Evolutionary conservation across 2,797 vertebrate genomes (phyloP).

Genomic region (Schizothorax lantsangensis): DNA sequence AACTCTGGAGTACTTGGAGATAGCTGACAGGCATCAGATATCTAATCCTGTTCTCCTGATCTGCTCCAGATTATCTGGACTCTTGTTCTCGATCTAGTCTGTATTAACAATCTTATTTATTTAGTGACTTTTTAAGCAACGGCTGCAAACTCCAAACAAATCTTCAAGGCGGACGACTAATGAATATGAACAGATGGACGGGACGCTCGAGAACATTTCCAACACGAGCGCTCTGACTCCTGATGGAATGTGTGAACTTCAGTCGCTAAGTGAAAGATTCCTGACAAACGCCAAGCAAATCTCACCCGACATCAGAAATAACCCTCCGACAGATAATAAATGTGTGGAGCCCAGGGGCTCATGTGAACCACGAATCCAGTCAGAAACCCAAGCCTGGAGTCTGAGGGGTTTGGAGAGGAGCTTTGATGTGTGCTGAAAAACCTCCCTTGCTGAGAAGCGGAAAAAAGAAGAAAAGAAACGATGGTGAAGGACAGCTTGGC

Average conservation of each 20-base stretch:
- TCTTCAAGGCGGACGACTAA: not conserved
- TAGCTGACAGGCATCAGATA: not conserved
- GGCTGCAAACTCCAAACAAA: not conserved
- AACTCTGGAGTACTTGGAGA: not conserved
- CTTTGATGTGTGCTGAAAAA: slow-evolving; percentile 43
- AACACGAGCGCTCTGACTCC: slow-evolving; percentile 29
- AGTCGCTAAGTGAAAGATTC: slow-evolving; percentile 42
- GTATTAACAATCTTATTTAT: not conserved
- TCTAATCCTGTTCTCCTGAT: not conserved
- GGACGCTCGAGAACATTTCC: not conserved
- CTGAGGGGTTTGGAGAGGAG: not conserved
- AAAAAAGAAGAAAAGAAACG: slow-evolving; percentile 13
- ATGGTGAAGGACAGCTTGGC: slow-evolving; percentile 36
- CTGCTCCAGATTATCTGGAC: not conserved
- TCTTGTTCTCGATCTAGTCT: not conserved
- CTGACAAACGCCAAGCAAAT: slow-evolving; percentile 16
- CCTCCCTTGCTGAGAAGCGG: slow-evolving; percentile 28
- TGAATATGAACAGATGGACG: slow-evolving; percentile 39
- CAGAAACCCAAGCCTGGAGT: slow-evolving; percentile 25
- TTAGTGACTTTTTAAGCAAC: not conserved
- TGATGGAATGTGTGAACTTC: slow-evolving; percentile 43
- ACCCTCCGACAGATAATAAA: slow-evolving; percentile 25
- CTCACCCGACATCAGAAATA: slow-evolving; percentile 17
- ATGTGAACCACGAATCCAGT: not conserved
- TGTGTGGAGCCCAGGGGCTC: slow-evolving; percentile 18